Conservation (phyloP, 2,888 invertebrate genomes). For the Latrodectus hesperus region DNA sequence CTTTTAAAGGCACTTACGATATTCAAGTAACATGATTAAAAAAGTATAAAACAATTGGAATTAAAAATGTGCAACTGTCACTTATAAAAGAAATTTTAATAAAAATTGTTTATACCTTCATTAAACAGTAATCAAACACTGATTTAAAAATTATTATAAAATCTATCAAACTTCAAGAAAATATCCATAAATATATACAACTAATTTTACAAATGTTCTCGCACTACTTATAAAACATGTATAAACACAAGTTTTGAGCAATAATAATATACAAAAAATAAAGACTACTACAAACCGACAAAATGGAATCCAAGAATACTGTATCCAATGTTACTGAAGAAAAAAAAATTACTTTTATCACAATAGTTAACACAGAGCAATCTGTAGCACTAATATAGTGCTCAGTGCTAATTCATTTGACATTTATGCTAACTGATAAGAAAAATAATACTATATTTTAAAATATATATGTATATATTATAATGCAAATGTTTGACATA, state of each 20-base stretch:
- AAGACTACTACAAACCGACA: constrained; percentile 15
- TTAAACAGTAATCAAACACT: constrained; percentile 9
- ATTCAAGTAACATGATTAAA: neutral
- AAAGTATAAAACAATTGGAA: constrained; percentile 9
- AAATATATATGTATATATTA: too few relatives aligned
- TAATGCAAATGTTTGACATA: too few relatives aligned
- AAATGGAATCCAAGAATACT: constrained; percentile 33
- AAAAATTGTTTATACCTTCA: constrained; percentile 1
- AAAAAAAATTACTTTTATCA: constrained; percentile 55
- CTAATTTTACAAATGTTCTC: constrained; percentile 22
- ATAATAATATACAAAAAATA: constrained; percentile 42
- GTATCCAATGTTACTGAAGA: constrained; percentile 4
- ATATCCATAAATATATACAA: constrained; percentile 30
- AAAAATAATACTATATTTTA: constrained; percentile 18
- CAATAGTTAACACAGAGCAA: constrained; percentile 51
- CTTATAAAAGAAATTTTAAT: neutral
- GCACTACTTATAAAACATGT: constrained; percentile 16
- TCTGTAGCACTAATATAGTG: constrained; percentile 67
- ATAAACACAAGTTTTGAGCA: constrained; percentile 55
- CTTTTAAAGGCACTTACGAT: constrained; percentile 31
- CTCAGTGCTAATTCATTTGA: constrained; percentile 32
- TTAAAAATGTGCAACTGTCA: constrained; percentile 31
- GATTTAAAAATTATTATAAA: neutral
- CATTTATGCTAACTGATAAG: constrained; percentile 9
- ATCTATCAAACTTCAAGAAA: constrained; percentile 23